Evolutionary conservation across 2,888 invertebrate genomes (phyloP), one percentile per base, ranked within the genome.

Genomic region (Epistrophe eligans): DNA sequence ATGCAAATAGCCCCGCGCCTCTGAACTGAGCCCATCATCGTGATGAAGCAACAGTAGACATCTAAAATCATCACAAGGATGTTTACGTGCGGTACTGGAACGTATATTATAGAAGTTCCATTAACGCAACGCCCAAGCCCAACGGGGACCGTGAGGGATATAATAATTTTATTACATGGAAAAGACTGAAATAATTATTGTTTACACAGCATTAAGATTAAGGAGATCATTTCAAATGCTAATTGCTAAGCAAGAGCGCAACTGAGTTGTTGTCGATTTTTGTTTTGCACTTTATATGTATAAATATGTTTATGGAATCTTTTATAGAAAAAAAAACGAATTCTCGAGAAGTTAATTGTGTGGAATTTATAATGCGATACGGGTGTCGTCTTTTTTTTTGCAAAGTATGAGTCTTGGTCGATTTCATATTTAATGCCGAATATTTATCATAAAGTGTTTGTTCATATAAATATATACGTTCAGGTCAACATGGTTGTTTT

Each of bases 191-290:
- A 85, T 85, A 85, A 85, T 85, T 85, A 82, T 77, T 85, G 74
- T 85, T 85, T 83, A 76, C 87, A 83, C 79, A 83, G 83, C 87
- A 87, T 87, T 87, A 87, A 83, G 79, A 87, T 79, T 87, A 72
- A 87, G 79, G 79, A 74, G 74, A 79, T 87, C 74, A 48, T 79
- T 71, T 70, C 67, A 66, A 82, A 72, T 72, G 83, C 79, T 83
- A 87, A 87, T 82, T 79, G 77, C 77, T 87, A 48, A 73, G 66
- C 66, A 55, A 60, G 57, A 70, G 32, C 60, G 11, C 60, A 57
- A 72, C 19, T 67, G 28, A 24, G 77, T 67, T 67, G 57, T 48
- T 77, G 73, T 62, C 52, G 48, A 35, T 32, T 32, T 32, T 32
- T 4, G 7, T n/a, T n/a, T n/a, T n/a, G 32, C 2, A 32, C 2